Conservation (phyloP, 35 echinoderm and acorn worm species). For the Holothuria glaberrima region DNA sequence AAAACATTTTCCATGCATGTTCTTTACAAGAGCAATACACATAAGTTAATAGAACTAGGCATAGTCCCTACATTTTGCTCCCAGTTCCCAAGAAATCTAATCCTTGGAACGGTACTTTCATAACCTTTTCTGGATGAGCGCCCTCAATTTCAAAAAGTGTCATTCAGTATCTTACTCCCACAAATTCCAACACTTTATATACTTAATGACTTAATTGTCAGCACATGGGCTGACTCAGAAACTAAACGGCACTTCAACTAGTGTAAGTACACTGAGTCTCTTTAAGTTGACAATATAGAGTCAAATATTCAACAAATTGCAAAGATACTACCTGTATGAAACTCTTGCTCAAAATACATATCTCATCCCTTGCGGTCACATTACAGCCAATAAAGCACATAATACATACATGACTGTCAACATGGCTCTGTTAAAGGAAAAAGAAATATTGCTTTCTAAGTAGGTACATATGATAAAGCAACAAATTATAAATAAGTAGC, state of each 20-base stretch:
- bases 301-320: slow-evolving; percentile 8
- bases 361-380: too few species aligned
- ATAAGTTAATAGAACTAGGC: slow-evolving; percentile 2
- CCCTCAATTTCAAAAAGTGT: slow-evolving; percentile 4
- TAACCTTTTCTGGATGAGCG: slow-evolving; percentile 19
- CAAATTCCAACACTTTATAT: not conserved
- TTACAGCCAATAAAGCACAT: too few species aligned
- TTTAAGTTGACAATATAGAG: not conserved
- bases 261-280: not conserved
- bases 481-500: too few species aligned
- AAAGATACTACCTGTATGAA: not conserved
- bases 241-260: not conserved
- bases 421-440: too few species aligned
- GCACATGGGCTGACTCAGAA: slow-evolving; percentile 1
- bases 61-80: not conserved
- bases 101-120: not conserved
- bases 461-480: too few species aligned
- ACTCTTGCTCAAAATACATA: too few species aligned
- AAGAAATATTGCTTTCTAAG: too few species aligned
- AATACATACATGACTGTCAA: too few species aligned
- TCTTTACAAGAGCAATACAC: not conserved
- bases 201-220: slow-evolving; percentile 1
- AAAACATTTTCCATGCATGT: not conserved
- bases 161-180: not conserved
- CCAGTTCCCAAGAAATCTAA: not conserved